A percentile compares a stretch with the other conserved stretches of the same genome.
Conservation (phyloP, 2,797 vertebrate genomes). For the Bovichtus variegatus region DNA sequence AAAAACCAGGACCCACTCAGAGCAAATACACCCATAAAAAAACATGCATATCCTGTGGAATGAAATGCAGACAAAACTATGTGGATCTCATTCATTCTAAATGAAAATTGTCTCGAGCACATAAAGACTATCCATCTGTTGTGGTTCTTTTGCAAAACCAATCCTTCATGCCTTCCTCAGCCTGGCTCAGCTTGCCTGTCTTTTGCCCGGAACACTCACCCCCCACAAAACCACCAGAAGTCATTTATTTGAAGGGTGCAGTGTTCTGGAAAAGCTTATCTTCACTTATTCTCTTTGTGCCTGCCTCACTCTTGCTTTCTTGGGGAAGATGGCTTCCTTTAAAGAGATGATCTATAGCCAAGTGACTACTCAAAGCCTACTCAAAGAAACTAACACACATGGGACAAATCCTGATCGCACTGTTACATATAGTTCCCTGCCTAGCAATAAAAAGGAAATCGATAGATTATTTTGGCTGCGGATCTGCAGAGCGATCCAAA, state of each 20-base stretch:
- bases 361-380: too few species aligned
- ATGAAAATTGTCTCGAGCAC: conserved; percentile 33
- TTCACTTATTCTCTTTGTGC: conserved; percentile 17
- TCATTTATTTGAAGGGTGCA: conserved; percentile 39
- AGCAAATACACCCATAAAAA: conserved; percentile 37
- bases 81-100: conserved; percentile 53
- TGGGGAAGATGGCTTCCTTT: conserved; percentile 44
- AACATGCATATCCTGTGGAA: conserved; percentile 23
- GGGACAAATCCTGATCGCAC: conserved; percentile 13
- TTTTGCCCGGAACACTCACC: conserved; percentile 29
- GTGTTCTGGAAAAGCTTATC: conserved; percentile 35
- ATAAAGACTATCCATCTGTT: conserved; percentile 35
- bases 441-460: conserved; percentile 43
- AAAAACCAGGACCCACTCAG: conserved; percentile 34
- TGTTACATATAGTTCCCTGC: conserved; percentile 32
- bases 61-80: conserved; percentile 29
- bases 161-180: conserved; percentile 39
- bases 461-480: conserved; percentile 54
- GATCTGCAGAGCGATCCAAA: conserved; percentile 29
- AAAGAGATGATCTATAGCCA: conserved; percentile 42
- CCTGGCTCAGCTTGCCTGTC: conserved; percentile 10
- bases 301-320: conserved; percentile 21
- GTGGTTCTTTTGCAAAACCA: conserved; percentile 31
- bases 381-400: conserved; percentile 28
- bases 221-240: conserved; percentile 43